Base-by-base conservation (phyloP, 1,140 invertebrate species). In the Drosophila pallidifrons region DNA sequence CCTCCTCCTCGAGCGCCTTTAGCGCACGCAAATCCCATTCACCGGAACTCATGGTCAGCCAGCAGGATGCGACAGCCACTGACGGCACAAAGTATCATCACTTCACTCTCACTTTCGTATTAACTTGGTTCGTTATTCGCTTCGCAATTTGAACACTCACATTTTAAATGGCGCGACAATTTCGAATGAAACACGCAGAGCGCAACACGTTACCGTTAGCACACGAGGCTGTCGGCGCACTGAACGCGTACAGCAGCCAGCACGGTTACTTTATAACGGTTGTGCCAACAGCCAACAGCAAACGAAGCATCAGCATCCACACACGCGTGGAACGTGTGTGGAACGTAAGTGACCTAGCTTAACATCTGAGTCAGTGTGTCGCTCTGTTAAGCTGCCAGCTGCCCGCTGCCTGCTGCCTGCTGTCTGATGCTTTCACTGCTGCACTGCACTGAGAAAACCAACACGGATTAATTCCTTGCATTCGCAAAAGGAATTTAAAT, bases 21-120 rank as follows among this genome's bases (percentile, higher is more conserved):
- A 92, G 81, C 71, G 91, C 91, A 60, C 80, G 77, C 60, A 92
- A 71, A 75, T 92, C 91, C 91, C 91, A 92, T 68, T 92, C 91
- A 32, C 90, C 91, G 49, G 91, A 92, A 47, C 90, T 81, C 91
- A 92, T 92, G 13, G 32, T 43, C 43, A 13, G 16, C 52, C 66
- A 65, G 35, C 66, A 65, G 35, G 57, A 59, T 55, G 32, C 10
- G 28, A 51, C 45, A 30, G 38, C 2, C 13, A 49, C 20, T 25
- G 3, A 25, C 3, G 20, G 20, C 20, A 25, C 20, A 25, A 3
- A 25, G 20, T 25, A 16, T 13, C 45, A 68, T 51, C 46, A 59
- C 74, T 65, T 20, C 49, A 13, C 46, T 76, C 47, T 61, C 81
- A 74, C 38, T 65, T 59, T 41, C 38, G 38, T 41, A 41, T 41